Conservation (phyloP, 2,113 vertebrate genomes). For the Pandion haliaetus region DNA sequence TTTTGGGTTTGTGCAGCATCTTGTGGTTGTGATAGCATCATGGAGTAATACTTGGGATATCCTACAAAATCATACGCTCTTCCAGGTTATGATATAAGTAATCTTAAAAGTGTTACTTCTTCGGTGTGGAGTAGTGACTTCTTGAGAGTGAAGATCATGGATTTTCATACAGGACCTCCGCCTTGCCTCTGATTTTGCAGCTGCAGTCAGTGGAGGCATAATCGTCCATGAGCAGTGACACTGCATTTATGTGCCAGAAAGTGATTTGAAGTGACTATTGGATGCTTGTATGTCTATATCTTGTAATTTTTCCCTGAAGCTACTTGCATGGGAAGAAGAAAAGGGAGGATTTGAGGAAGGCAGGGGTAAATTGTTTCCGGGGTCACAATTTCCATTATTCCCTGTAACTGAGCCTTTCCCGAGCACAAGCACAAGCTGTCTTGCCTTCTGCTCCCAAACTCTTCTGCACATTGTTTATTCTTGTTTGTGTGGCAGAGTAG, state of each 20-base stretch:
- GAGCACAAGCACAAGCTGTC: not conserved
- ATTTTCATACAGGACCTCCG: not conserved
- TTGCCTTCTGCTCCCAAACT: not conserved
- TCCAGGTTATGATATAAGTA: not conserved
- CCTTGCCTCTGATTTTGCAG: not conserved
- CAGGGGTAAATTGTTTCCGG: not conserved
- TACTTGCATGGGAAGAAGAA: not conserved
- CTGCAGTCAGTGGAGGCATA: not conserved
- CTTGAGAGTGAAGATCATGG: not conserved
- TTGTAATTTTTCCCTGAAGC: not conserved
- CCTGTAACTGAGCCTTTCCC: not conserved
- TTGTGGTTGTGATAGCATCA: not conserved
- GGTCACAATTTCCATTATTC: not conserved
- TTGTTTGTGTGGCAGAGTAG: not conserved
- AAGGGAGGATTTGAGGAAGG: not conserved
- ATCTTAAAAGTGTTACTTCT: not conserved
- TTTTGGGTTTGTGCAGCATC: not conserved
- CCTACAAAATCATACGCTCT: fast-evolving
- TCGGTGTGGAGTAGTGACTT: not conserved
- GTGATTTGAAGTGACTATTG: not conserved
- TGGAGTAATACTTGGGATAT: not conserved
- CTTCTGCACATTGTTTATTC: not conserved
- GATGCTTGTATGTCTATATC: not conserved
- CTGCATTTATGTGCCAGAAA: not conserved
- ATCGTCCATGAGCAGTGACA: not conserved